These are phyloP conservation scores for Syngnathus scovelli DNA, from an alignment of 2,113 vertebrate species.

Conservation along the genomic window DNA sequence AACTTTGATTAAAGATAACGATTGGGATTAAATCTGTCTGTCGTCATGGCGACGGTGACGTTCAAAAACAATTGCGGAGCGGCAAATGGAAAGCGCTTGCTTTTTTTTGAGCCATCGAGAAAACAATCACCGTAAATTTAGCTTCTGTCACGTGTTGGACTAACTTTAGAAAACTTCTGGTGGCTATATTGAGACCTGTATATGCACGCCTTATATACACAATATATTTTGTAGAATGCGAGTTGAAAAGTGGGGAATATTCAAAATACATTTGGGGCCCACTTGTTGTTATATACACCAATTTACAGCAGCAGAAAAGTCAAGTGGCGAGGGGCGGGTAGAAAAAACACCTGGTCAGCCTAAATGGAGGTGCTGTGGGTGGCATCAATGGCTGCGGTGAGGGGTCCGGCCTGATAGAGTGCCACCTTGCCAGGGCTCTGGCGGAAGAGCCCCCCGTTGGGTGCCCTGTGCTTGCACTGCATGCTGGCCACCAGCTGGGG, in stretches of 20 bases:
- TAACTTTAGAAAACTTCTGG: slow-evolving; percentile 93
- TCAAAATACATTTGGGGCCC: slow-evolving; percentile 99
- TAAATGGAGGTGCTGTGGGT: slow-evolving; percentile 97
- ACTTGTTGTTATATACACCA: slow-evolving; percentile 96
- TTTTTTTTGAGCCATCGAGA: slow-evolving; percentile 86
- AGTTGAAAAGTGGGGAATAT: slow-evolving; percentile 99
- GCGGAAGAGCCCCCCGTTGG: slow-evolving; percentile 96
- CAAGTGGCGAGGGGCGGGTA: neutral
- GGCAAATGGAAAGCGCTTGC: neutral
- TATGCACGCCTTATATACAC: slow-evolving; percentile 37
- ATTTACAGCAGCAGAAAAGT: slow-evolving; percentile 84
- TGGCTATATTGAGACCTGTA: slow-evolving; percentile 55
- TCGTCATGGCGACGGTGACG: neutral
- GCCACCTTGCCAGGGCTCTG: slow-evolving; percentile 97
- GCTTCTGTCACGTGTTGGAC: slow-evolving; percentile 92
- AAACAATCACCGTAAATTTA: slow-evolving; percentile 94
- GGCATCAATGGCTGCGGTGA: slow-evolving; percentile 89
- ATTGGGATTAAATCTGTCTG: neutral
- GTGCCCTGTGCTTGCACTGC: slow-evolving; percentile 98
- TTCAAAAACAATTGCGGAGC: neutral
- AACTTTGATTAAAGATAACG: neutral
- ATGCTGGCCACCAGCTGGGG: slow-evolving; percentile 77
- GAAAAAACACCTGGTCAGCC: neutral
- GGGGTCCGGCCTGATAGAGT: slow-evolving; percentile 92
- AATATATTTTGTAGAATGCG: slow-evolving; percentile 73